Evolutionary conservation across 2,888 invertebrate species (phyloP).

Genomic region (Andricus curvator): DNA sequence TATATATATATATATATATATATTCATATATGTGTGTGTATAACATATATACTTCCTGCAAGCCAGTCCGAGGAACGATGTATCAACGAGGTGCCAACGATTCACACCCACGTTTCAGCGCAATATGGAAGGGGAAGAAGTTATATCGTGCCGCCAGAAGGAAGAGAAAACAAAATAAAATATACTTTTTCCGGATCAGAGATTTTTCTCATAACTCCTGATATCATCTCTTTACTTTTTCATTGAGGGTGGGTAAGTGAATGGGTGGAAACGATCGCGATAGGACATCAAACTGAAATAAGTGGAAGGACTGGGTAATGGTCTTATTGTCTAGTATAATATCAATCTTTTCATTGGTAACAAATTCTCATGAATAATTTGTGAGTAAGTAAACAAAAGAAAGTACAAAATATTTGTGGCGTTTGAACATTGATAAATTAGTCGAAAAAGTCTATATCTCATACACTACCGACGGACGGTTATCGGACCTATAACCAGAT

Average conservation of each 20-base stretch:
- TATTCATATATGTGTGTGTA: background rate
- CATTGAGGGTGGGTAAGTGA: background rate
- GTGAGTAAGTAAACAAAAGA: too few species aligned
- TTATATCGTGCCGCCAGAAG: slow-evolving; percentile 1
- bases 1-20: background rate
- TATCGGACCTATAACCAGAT: too few species aligned
- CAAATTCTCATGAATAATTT: too few species aligned
- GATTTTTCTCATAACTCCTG: slow-evolving; percentile 27
- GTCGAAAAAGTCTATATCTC: too few species aligned
- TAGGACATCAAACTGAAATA: too few species aligned
- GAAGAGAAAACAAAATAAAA: slow-evolving; percentile 4
- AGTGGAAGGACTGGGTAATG: too few species aligned
- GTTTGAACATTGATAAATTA: too few species aligned
- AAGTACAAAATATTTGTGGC: too few species aligned
- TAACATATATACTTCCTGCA: background rate
- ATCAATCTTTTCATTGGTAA: too few species aligned
- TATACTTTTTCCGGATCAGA: slow-evolving; percentile 8
- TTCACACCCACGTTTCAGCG: slow-evolving; percentile 35
- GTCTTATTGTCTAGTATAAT: too few species aligned
- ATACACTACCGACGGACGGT: too few species aligned
- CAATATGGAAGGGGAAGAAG: slow-evolving; percentile 11
- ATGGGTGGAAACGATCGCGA: background rate
- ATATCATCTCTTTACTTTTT: background rate
- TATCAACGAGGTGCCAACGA: slow-evolving; percentile 47
- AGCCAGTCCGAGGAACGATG: slow-evolving; percentile 20